These are phyloP conservation scores for Cynoglossus semilaevis DNA, from an alignment of 2,113 vertebrate genomes.

Conservation along the genomic window DNA sequence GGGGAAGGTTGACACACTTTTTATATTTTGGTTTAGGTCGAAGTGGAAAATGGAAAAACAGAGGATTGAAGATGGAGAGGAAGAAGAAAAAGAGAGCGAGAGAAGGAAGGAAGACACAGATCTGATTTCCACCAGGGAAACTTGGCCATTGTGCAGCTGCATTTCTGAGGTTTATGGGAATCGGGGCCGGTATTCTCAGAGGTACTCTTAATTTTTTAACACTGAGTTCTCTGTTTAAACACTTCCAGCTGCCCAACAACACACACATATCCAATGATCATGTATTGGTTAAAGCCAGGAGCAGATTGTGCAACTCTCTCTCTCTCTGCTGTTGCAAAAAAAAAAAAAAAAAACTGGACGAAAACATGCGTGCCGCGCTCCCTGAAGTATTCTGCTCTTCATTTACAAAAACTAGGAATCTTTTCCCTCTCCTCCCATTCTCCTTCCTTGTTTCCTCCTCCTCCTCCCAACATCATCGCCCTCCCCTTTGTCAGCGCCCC, in stretches of 20 bases:
- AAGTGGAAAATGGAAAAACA: conserved; percentile 45
- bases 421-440: conserved; percentile 51
- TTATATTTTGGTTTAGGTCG: conserved; percentile 37
- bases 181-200: conserved; percentile 60
- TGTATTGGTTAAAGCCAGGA: conserved; percentile 28
- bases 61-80: neutral
- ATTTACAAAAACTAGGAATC: conserved; percentile 27
- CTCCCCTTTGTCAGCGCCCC: conserved; percentile 38
- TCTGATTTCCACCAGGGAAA: conserved; percentile 63
- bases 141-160: conserved; percentile 62
- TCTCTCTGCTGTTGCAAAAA: neutral
- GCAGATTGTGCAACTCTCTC: conserved; percentile 32
- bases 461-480: conserved; percentile 16
- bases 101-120: conserved; percentile 12
- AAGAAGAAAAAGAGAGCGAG: conserved; percentile 24
- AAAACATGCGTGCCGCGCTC: neutral
- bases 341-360: neutral
- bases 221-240: conserved; percentile 61
- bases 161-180: conserved; percentile 72
- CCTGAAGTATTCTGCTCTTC: conserved; percentile 11
- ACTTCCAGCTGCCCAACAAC: conserved; percentile 62
- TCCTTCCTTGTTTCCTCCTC: conserved; percentile 2
- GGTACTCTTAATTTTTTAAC: conserved; percentile 64
- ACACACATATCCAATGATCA: conserved; percentile 44
- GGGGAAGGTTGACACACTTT: conserved; percentile 11